Conservation (phyloP, 2,113 vertebrate genomes). For the Anoplopoma fimbria region DNA sequence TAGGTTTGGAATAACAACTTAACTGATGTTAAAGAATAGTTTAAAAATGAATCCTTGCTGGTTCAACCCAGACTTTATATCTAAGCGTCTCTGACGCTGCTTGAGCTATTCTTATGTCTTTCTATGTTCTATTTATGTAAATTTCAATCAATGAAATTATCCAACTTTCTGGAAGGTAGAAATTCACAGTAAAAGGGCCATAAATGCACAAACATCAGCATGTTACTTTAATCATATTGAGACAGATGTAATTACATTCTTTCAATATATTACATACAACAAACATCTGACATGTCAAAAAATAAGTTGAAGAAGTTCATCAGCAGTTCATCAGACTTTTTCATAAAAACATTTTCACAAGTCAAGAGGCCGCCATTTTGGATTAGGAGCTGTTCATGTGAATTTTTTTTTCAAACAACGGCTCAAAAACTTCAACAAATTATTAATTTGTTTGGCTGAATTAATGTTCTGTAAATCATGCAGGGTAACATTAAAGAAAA, state of each 20-base stretch:
- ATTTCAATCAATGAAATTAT: background rate
- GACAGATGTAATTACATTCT: background rate
- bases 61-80: background rate
- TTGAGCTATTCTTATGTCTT: background rate
- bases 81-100: too few relatives aligned
- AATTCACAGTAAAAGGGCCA: background rate
- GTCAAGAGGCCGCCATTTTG: conserved; percentile 5
- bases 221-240: background rate
- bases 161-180: background rate
- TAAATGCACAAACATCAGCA: background rate
- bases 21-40: too few relatives aligned
- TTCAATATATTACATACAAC: background rate
- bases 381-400: background rate
- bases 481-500: background rate
- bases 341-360: too few relatives aligned
- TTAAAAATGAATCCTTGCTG: background rate
- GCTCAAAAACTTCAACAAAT: conserved; percentile 37
- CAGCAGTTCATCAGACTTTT: too few relatives aligned
- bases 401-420: conserved; percentile 6
- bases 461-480: background rate
- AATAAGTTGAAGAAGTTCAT: too few relatives aligned
- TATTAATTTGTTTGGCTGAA: background rate
- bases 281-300: background rate
- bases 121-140: background rate
- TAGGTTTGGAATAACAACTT: background rate